A percentile compares a stretch with the other conserved stretches of the same genome.
phyloP scores from a whole-genome alignment of 2,888 invertebrate genomes.

The Subacronicta megacephala region DNA sequence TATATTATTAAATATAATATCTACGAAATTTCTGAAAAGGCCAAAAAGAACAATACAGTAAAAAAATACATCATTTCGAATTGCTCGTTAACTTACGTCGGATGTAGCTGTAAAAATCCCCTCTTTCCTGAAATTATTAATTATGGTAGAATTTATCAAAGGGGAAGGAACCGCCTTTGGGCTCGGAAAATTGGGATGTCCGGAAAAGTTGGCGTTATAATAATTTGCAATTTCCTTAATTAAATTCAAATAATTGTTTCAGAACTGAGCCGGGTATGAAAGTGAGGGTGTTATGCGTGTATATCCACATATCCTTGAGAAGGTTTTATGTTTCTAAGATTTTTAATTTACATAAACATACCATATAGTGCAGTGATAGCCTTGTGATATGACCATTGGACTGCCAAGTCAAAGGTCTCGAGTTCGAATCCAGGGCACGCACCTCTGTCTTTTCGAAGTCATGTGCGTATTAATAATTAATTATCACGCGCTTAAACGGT shows the following conservation, averaged over 20 bases:
- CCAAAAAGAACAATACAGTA: constrained; percentile 16
- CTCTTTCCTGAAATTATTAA: constrained; percentile 41
- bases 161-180: constrained; percentile 29
- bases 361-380: too few species aligned
- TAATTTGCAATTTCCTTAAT: constrained; percentile 46
- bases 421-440: too few species aligned
- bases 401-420: too few species aligned
- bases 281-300: constrained; percentile 3
- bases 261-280: constrained; percentile 7
- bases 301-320: neutral
- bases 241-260: constrained; percentile 48
- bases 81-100: constrained; percentile 33
- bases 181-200: constrained; percentile 35
- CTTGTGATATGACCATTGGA: too few species aligned
- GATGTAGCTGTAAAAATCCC: constrained; percentile 31
- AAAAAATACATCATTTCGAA: constrained; percentile 28
- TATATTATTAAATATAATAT: too few species aligned
- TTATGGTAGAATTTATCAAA: constrained; percentile 49
- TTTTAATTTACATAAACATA: too few species aligned
- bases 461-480: too few species aligned
- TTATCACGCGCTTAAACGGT: too few species aligned
- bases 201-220: constrained; percentile 18
- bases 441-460: too few species aligned
- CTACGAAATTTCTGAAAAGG: constrained; percentile 13
- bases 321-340: neutral